phyloP scores from a whole-genome alignment of 2,888 invertebrate genomes.

The Hydraecia micacea region DNA sequence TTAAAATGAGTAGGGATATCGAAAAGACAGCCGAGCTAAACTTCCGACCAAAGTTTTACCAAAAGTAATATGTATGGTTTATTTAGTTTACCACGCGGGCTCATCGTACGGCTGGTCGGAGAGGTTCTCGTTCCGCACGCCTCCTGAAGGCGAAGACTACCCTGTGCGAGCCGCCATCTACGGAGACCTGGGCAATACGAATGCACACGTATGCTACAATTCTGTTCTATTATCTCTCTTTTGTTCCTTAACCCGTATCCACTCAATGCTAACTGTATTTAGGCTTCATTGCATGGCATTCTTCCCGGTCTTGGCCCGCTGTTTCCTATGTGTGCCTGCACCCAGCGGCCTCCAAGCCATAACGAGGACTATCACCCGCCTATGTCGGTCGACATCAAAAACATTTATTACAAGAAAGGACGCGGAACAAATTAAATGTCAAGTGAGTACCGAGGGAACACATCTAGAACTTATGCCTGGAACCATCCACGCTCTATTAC shows the following conservation, averaged over 20 bases:
- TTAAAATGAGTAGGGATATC: not conserved
- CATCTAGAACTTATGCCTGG: no score
- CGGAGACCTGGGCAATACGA: not conserved
- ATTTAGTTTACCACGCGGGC: constrained; percentile 7
- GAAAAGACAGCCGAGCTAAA: not conserved
- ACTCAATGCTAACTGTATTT: not conserved
- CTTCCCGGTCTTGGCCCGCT: not conserved
- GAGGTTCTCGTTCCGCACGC: constrained; percentile 94
- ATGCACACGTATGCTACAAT: constrained; percentile 8
- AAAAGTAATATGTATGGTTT: not conserved
- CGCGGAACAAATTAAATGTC: no score
- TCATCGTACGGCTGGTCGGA: constrained; percentile 94
- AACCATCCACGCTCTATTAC: no score
- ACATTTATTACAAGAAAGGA: no score
- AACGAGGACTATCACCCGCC: not conserved
- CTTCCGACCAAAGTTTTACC: not conserved
- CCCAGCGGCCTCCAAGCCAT: not conserved
- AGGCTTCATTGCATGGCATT: not conserved
- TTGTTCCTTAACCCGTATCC: not conserved
- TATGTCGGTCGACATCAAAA: no score
- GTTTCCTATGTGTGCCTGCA: not conserved
- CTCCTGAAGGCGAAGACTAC: constrained; percentile 91
- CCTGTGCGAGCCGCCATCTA: constrained; percentile 95
- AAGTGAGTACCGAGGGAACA: no score
- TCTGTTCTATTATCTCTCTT: not conserved